A percentile compares a stretch with the other conserved stretches of the same genome.
phyloP scores from a whole-genome alignment of 2,888 invertebrate genomes.

The Melanostoma mellinum region DNA sequence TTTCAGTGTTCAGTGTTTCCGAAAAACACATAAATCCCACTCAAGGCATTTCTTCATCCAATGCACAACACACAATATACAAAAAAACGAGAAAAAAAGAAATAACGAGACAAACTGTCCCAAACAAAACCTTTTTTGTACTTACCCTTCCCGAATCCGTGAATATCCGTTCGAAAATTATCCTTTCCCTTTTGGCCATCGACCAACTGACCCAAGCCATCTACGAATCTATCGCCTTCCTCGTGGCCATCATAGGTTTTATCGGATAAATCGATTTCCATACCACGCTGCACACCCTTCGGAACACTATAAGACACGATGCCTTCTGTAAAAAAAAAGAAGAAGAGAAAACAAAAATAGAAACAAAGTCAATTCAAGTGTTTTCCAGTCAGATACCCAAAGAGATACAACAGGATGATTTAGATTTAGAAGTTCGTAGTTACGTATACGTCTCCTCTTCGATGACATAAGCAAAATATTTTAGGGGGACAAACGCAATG shows the following conservation, averaged over 20 bases:
- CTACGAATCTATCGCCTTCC: constrained; percentile 85
- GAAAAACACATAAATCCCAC: constrained; percentile 44
- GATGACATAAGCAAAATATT: constrained; percentile 8
- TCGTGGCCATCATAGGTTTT: constrained; percentile 90
- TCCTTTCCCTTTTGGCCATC: constrained; percentile 90
- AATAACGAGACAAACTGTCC: constrained; percentile 54
- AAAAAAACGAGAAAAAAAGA: constrained; percentile 51
- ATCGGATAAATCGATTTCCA: constrained; percentile 90
- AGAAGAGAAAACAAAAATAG: constrained; percentile 38
- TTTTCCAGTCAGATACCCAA: constrained; percentile 26
- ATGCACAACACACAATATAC: too few species aligned
- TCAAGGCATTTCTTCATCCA: constrained; percentile 41
- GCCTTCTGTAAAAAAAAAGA: constrained; percentile 85
- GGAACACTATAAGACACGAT: constrained; percentile 91
- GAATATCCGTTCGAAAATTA: constrained; percentile 87
- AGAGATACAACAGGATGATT: constrained; percentile 38
- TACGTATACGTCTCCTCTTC: too few species aligned
- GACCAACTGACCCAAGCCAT: constrained; percentile 90
- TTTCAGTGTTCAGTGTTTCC: constrained; percentile 40
- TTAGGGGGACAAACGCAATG: constrained; percentile 40
- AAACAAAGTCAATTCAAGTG: constrained; percentile 60
- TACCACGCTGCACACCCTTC: constrained; percentile 87
- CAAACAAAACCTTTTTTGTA: constrained; percentile 41
- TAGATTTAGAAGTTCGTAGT: not conserved
- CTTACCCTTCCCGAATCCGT: constrained; percentile 87